Evolutionary conservation across 2,113 vertebrate species (phyloP).

Genomic region (Anseranas semipalmata): DNA sequence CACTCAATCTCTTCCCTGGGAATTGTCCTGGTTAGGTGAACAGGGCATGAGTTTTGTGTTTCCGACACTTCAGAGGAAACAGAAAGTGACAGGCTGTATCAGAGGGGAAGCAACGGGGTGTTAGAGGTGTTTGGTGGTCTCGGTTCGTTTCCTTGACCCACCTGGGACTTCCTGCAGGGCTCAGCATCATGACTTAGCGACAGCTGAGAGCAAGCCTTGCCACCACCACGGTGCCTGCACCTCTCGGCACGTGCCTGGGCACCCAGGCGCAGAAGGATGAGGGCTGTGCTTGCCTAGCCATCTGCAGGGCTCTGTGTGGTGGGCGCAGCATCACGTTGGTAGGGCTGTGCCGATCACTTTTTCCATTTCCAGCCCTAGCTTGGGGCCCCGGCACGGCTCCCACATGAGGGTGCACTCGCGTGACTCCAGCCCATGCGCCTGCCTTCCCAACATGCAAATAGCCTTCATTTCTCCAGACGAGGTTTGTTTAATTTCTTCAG

Average conservation of each 20-base stretch:
- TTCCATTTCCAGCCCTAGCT: not conserved
- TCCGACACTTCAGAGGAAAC: not conserved
- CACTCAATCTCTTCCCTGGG: not conserved
- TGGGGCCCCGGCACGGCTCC: not conserved
- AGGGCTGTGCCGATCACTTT: not conserved
- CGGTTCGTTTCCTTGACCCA: not conserved
- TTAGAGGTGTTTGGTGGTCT: not conserved
- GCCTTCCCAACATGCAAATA: rapidly evolving
- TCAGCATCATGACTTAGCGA: rapidly evolving
- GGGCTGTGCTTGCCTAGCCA: not conserved
- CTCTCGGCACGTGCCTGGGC: not conserved
- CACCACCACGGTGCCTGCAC: rapidly evolving
- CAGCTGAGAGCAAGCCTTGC: not conserved
- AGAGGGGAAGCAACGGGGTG: not conserved
- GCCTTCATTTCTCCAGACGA: not conserved
- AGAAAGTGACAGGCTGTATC: not conserved
- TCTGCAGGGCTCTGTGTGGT: not conserved
- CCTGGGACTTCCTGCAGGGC: not conserved
- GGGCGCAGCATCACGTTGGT: not conserved
- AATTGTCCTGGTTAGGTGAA: slow-evolving; percentile 10
- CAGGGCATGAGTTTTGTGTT: not conserved
- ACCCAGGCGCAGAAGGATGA: not conserved
- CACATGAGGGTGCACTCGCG: not conserved
- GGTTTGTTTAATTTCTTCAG: not conserved
- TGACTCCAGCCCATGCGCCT: not conserved